These are phyloP conservation scores for Lytechinus variegatus DNA, from an alignment of 35 echinoderm and acorn worm genomes.

Conservation along the genomic window DNA sequence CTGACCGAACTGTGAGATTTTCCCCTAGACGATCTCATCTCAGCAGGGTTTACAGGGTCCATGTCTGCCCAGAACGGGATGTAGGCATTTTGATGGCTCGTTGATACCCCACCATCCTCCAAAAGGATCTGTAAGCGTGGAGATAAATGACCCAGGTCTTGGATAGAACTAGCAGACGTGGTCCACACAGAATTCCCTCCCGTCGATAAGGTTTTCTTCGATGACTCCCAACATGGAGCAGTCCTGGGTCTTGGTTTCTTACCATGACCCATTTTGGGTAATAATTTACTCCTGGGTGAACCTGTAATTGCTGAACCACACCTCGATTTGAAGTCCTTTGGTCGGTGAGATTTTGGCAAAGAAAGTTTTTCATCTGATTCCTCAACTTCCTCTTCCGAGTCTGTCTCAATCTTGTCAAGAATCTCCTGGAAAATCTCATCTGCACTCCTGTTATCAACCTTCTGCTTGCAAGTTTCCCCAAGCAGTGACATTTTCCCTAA, in stretches of 20 bases:
- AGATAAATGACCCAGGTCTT: neutral
- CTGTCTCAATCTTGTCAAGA: conserved; percentile 58
- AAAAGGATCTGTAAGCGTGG: neutral
- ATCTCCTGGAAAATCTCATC: conserved; percentile 79
- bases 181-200: neutral
- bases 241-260: conserved; percentile 38
- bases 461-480: neutral
- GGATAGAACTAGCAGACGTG: conserved; percentile 5
- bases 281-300: neutral
- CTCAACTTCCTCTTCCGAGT: conserved; percentile 35
- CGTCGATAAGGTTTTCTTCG: neutral
- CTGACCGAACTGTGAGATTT: conserved; percentile 10
- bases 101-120: neutral
- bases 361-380: conserved; percentile 24
- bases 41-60: neutral
- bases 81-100: neutral
- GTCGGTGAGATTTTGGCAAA: neutral
- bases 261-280: neutral
- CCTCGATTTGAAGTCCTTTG: neutral
- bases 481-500: neutral
- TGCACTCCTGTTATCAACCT: conserved; percentile 32
- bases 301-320: conserved; percentile 3
- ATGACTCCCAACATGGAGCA: conserved; percentile 34
- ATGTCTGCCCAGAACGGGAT: conserved; percentile 41
- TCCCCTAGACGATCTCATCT: neutral